A percentile compares a stretch with the other conserved stretches of the same genome.
Evolutionary conservation across 2,797 vertebrate species (phyloP).

Genomic region (Myotis pilosus): DNA sequence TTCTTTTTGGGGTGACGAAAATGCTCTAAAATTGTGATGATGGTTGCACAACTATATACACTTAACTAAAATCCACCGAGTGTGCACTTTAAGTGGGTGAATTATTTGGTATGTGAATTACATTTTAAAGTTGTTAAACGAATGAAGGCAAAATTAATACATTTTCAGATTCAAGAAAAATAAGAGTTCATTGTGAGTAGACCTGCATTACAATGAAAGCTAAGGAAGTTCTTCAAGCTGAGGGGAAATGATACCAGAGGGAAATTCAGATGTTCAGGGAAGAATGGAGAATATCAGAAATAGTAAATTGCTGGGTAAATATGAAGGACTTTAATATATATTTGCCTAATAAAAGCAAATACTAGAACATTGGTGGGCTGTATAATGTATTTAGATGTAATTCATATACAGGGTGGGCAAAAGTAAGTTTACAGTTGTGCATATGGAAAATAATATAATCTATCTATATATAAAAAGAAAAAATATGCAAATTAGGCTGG

Average conservation of each 20-base stretch:
- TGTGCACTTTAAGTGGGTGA: not conserved
- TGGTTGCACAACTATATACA: not conserved
- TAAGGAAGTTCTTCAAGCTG: not conserved
- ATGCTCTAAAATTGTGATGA: not conserved
- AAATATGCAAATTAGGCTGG: no score
- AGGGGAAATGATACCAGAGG: not conserved
- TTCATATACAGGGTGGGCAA: no score
- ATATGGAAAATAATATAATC: no score
- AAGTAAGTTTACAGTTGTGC: no score
- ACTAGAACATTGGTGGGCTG: not conserved
- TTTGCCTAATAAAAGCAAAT: not conserved
- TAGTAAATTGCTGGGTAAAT: not conserved
- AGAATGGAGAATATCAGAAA: not conserved
- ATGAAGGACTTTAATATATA: not conserved
- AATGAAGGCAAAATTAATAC: not conserved
- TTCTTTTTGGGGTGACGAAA: not conserved
- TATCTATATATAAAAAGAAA: no score
- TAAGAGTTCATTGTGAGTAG: not conserved
- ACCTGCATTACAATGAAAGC: not conserved
- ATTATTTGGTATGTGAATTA: not conserved
- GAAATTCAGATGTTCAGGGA: not conserved
- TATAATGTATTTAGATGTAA: not conserved
- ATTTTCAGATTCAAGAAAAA: not conserved
- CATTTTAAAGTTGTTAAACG: not conserved
- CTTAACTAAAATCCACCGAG: not conserved